Base-by-base conservation (phyloP, 2,888 invertebrate genomes). In the Candidula unifasciata region DNA sequence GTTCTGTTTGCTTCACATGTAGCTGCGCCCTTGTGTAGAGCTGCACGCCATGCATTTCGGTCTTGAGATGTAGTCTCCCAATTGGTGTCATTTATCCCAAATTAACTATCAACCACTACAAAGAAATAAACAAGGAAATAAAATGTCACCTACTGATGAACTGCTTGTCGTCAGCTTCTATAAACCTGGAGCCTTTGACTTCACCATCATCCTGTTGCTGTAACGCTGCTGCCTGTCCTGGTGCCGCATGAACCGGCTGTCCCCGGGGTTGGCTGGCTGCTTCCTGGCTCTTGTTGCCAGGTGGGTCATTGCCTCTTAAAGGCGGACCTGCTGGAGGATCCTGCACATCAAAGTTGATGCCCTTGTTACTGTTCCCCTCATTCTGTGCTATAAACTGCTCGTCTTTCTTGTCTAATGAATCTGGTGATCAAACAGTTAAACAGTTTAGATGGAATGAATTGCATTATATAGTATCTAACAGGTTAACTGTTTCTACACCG, bases 71-170 rank as follows among this genome's bases (percentile, higher is more conserved):
- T n/a, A n/a, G n/a, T n/a, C n/a, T n/a, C n/a, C n/a, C n/a, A n/a
- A n/a, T n/a, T n/a, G n/a, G n/a, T n/a, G n/a, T n/a, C n/a, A n/a
- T n/a, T n/a, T n/a, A n/a, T n/a, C n/a, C n/a, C n/a, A n/a, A n/a
- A n/a, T n/a, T n/a, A n/a, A n/a, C n/a, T n/a, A n/a, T n/a, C n/a
- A n/a, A n/a, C n/a, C n/a, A n/a, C 21, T 18, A 60, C n/a, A 60
- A n/a, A 8, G n/a, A 33, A 18, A n/a, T 27, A 57, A 30, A 77
- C 16, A 54, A 0, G 27, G 52, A 78, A 21, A 64, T 10, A 78
- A n/a, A 44, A n/a, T 8, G 44, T 44, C 3, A 82, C 82, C 18
- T 52, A 82, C 82, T 60, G 10, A 82, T 52, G 37, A 82, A 82
- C 18, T 64, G 35, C 18, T 82, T 82, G 74, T 82, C 82, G 44